These are phyloP conservation scores for Zaprionus kolodkinae DNA, from an alignment of 1,140 invertebrate genomes.

Conservation along the genomic window DNA sequence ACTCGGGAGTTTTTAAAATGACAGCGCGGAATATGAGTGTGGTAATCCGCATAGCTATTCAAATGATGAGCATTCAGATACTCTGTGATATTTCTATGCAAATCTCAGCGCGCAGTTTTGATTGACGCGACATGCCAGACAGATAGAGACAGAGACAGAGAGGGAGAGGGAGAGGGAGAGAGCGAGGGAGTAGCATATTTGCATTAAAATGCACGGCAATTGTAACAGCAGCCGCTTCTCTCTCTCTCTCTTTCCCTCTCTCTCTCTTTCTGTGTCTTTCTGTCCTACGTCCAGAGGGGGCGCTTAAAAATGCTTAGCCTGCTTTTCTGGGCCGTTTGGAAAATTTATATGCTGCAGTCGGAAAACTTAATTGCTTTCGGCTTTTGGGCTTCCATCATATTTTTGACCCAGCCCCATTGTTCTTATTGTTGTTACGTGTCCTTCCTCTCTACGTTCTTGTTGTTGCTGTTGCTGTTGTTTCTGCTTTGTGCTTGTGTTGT, in stretches of 20 bases:
- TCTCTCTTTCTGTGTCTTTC: background rate
- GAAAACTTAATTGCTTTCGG: slow-evolving; percentile 39
- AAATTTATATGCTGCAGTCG: slow-evolving; percentile 29
- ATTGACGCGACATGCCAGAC: slow-evolving; percentile 5
- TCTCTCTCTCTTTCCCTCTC: background rate
- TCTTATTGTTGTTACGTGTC: slow-evolving; percentile 3
- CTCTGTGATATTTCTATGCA: slow-evolving; percentile 15
- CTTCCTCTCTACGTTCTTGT: background rate
- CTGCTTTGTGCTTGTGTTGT: slow-evolving; percentile 1
- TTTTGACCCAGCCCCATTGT: slow-evolving; percentile 2
- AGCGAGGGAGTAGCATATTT: background rate
- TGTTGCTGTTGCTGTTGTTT: background rate
- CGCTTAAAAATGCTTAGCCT: slow-evolving; percentile 20
- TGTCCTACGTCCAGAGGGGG: background rate
- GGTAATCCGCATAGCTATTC: slow-evolving; percentile 21
- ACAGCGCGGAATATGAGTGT: slow-evolving; percentile 10
- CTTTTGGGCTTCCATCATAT: slow-evolving; percentile 32
- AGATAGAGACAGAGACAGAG: too few species aligned
- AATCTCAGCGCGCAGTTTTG: slow-evolving; percentile 18
- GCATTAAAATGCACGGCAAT: slow-evolving; percentile 21
- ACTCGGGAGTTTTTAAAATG: background rate
- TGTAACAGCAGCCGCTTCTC: background rate
- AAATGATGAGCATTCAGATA: slow-evolving; percentile 25
- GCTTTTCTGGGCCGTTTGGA: slow-evolving; percentile 22
- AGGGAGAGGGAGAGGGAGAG: background rate